Percentiles rank a stretch among this genome's conserved stretches.
These are phyloP conservation scores for Cairina moschata DNA, from an alignment of 2,113 vertebrate genomes.

Conservation along the genomic window DNA sequence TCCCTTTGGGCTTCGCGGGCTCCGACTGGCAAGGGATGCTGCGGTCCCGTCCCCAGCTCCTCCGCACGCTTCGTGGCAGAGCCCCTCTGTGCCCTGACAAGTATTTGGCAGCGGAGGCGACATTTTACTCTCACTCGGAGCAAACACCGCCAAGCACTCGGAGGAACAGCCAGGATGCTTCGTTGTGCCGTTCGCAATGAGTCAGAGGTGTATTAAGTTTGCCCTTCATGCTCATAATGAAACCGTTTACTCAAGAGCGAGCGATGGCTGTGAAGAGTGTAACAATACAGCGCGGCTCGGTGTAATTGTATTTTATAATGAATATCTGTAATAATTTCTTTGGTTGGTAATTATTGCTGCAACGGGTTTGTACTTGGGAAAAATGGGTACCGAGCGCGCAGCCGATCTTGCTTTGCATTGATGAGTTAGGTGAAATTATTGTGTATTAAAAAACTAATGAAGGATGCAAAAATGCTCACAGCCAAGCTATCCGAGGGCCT, in stretches of 20 bases:
- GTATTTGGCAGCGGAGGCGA: background rate
- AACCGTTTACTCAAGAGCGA: slow-evolving; percentile 57
- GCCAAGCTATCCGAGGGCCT: slow-evolving; percentile 21
- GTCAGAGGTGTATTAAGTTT: slow-evolving; percentile 48
- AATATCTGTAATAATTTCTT: slow-evolving; percentile 43
- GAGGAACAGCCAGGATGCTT: slow-evolving; percentile 28
- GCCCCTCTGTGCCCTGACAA: background rate
- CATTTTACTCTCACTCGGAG: background rate
- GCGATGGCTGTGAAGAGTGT: background rate
- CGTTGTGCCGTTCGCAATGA: slow-evolving; percentile 12
- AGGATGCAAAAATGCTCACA: slow-evolving; percentile 22
- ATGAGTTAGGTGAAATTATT: slow-evolving; percentile 36
- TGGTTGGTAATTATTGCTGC: slow-evolving; percentile 38
- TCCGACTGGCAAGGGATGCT: background rate
- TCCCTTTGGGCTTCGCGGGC: background rate
- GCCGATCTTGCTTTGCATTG: background rate
- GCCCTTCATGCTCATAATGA: slow-evolving; percentile 53
- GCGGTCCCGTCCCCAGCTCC: background rate
- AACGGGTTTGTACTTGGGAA: slow-evolving; percentile 2
- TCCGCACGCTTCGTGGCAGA: background rate
- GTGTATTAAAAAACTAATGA: slow-evolving; percentile 43
- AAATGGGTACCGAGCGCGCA: background rate
- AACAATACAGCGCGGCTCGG: background rate
- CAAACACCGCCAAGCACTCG: background rate
- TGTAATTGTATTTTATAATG: slow-evolving; percentile 38